Base-by-base conservation (phyloP, 2,888 invertebrate genomes). In the Dendrolimus pini region DNA sequence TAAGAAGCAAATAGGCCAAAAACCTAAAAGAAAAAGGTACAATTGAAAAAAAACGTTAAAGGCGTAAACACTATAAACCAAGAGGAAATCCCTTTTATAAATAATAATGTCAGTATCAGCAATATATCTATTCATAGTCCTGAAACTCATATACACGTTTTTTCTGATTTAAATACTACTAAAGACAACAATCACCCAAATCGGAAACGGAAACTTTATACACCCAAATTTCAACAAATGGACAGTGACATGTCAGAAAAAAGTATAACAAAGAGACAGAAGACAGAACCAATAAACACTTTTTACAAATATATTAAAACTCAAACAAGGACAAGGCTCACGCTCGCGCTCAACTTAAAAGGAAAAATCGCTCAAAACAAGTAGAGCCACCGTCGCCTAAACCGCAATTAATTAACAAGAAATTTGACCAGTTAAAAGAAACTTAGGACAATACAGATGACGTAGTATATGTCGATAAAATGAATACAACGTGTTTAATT, bases 181-280 rank as follows among this genome's bases (percentile, higher is more conserved):
- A 30, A 30, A 56, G 55, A 70, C 67, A 10, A 63, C 71, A 68
- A 2, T 55, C 61, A 14, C 12, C 54, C 63, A 18, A 77, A 74
- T 54, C 75, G 72, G 61, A 87, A 82, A 68, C 80, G 88, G 13
- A 89, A 88, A 65, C 70, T 89, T 6, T 89, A 86, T 59, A 87
- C 88, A 1, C 82, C 85, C 0, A 85, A 85, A 73, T 72, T 80
- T 55, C 79, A 75, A 57, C 60, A 70, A 47, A 59, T 65, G 1
- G 61, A 69, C 7, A 58, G 65, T 54, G 62, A 71, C 52, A 65
- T 18, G 18, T 41, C 57, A 7, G 54, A 56, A 3, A 54, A 52
- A 18, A 18, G 56, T 3, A 41, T 18, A 1, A 56, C 60, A 1
- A 61, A 65, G 64, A 67, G 7, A 14, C 14, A 14, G 14, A 73